Evolutionary conservation across 2,888 invertebrate genomes (phyloP).

Genomic region (Drosophila monieri): DNA sequence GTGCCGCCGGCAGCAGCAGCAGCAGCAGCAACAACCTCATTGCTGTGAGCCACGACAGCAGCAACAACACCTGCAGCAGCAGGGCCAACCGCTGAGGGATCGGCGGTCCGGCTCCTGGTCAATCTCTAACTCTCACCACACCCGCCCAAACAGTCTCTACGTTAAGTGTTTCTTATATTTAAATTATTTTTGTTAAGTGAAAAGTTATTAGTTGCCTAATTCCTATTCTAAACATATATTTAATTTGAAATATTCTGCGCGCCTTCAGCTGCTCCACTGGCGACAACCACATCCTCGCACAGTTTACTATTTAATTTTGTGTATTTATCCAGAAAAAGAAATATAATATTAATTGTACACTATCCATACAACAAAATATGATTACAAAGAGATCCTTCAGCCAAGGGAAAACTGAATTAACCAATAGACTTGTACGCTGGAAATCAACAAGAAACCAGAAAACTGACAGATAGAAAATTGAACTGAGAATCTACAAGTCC

Average conservation of each 20-base stretch:
- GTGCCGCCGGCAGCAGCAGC: constrained; percentile 9
- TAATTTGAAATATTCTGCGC: constrained; percentile 50
- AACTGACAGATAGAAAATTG: constrained; percentile 1
- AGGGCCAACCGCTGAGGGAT: constrained; percentile 35
- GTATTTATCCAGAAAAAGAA: constrained; percentile 53
- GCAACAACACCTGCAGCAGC: constrained; percentile 13
- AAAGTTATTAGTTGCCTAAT: constrained; percentile 65
- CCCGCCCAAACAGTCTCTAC: constrained; percentile 71
- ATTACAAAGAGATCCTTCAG: constrained; percentile 25
- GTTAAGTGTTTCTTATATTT: constrained; percentile 70
- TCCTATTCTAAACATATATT: constrained; percentile 51
- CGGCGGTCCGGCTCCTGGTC: constrained; percentile 2
- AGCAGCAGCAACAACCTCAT: constrained; percentile 22
- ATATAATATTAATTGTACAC: constrained; percentile 49
- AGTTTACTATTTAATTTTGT: constrained; percentile 48
- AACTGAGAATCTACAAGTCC: constrained; percentile 16
- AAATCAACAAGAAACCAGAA: too few relatives aligned
- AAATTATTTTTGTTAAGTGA: constrained; percentile 70
- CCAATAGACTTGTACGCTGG: constrained; percentile 29
- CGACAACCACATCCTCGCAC: constrained; percentile 30
- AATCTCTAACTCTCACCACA: constrained; percentile 30
- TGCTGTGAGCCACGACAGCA: constrained; percentile 15
- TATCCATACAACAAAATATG: constrained; percentile 4
- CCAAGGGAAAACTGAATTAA: constrained; percentile 52
- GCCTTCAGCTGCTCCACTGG: constrained; percentile 40